A percentile compares a stretch with the other conserved stretches of the same genome.
Conservation (phyloP, 2,888 invertebrate genomes). For the Eueremaeus valkanovi region DNA sequence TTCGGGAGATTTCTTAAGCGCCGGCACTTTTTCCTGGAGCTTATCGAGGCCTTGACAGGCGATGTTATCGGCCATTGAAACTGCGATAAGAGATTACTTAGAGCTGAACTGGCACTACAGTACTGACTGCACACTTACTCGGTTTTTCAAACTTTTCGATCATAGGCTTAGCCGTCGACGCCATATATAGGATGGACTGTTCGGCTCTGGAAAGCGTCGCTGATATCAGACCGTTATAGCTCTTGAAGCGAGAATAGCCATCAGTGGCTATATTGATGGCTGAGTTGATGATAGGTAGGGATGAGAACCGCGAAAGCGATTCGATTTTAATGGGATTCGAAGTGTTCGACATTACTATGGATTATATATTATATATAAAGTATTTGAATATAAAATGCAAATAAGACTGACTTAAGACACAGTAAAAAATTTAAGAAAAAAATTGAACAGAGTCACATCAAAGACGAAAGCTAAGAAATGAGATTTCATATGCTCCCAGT, state of each 20-base stretch:
- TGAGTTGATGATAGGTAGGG: constrained; percentile 73
- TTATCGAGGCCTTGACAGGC: constrained; percentile 42
- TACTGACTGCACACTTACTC: constrained; percentile 48
- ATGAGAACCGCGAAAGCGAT: constrained; percentile 69
- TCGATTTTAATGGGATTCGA: background rate
- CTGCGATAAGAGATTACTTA: background rate
- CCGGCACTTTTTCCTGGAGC: constrained; percentile 38
- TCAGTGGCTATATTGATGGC: constrained; percentile 69
- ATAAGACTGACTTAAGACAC: no score
- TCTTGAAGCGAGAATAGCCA: constrained; percentile 71
- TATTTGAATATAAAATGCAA: no score
- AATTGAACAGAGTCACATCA: background rate
- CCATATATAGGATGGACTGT: constrained; percentile 66
- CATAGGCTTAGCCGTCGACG: constrained; percentile 69
- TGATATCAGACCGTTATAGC: constrained; percentile 49
- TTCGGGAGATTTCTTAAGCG: constrained; percentile 41
- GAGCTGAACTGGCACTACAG: background rate
- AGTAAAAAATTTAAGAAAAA: background rate
- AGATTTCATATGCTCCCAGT: no score
- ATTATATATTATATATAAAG: no score
- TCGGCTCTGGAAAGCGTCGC: constrained; percentile 51
- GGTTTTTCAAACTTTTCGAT: constrained; percentile 69
- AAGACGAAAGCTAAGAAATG: no score
- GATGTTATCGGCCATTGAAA: constrained; percentile 37
- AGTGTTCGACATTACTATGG: background rate